Base-by-base conservation (phyloP, 2,113 vertebrate genomes). In the Copsychus sechellarum region DNA sequence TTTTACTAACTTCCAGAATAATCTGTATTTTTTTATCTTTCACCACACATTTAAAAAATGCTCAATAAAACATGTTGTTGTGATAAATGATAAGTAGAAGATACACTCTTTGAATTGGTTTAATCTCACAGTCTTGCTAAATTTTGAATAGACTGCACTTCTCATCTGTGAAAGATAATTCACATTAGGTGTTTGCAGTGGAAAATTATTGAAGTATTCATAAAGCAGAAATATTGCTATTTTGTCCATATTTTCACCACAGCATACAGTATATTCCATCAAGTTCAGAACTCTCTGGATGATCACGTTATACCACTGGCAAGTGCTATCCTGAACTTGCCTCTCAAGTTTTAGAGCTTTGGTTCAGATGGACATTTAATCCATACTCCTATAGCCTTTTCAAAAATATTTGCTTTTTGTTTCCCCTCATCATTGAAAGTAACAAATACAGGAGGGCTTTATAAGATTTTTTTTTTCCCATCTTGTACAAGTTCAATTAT, bases 341-440 rank as follows among this genome's bases (percentile, higher is more conserved):
- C 15, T 57, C 25, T 81, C 15, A 62, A 54, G 6, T 50, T 91
- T 43, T 66, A 87, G 34, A 45, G 18, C 33, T 72, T 60, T 7
- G 2, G 18, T 72, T 94, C 23, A 85, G 51, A 51, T 13, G 7
- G 26, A 20, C 17, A 29, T 86, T 80, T 43, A 79, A 77, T 51
- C 80, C 71, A 78, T 8, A 50, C 5, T 36, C 6, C 10, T 66
- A 7, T 5, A 51, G 4, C 11, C 9, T 60, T 84, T 81, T 25
- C 3, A 40, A 79, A 58, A 47, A 2, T 3, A 56, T 28, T 69
- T 22, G 36, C 3, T 29, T 43, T 38, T 57, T 29, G 10, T 11
- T 40, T 36, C 2, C 4, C 1, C 0, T 6, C 1, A 0, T 31
- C 8, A 33, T 16, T 69, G 81, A 21, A 84, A 48, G 38, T 21